Evolutionary conservation across 1,140 invertebrate species (phyloP).

Genomic region (Pristionchus pacificus): DNA sequence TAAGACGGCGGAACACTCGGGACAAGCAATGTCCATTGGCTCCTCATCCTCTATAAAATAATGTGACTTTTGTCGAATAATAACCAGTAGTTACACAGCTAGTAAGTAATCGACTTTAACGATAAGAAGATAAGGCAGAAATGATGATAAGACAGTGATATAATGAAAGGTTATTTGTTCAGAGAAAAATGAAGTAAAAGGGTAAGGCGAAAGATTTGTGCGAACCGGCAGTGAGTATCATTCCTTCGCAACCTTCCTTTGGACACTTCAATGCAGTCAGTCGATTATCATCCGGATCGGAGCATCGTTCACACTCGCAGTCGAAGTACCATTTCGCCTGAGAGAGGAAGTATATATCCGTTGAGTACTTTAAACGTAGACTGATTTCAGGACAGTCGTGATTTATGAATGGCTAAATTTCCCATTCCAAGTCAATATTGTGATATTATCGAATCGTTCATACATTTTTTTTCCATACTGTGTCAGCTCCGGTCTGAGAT

Average conservation of each 20-base stretch:
- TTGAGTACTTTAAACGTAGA: no score
- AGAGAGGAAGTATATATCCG: no score
- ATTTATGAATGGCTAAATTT: no score
- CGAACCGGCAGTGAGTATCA: conserved; percentile 25
- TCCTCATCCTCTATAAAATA: conserved; percentile 29
- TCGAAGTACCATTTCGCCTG: conserved; percentile 46
- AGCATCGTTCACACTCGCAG: conserved; percentile 41
- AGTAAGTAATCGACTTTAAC: background rate
- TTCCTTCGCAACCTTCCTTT: conserved; percentile 39
- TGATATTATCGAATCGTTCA: no score
- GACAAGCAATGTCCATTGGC: conserved; percentile 31
- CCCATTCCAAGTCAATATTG: no score
- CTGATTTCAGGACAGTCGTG: no score
- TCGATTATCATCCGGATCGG: conserved; percentile 40
- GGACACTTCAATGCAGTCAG: conserved; percentile 38
- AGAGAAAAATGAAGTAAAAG: no score
- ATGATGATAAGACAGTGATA: no score
- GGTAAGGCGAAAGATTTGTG: background rate
- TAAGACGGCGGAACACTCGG: conserved; percentile 30
- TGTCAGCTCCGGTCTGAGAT: no score
- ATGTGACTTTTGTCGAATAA: conserved; percentile 6
- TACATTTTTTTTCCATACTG: no score
- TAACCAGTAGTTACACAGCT: background rate
- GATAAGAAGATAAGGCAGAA: conserved; percentile 3
- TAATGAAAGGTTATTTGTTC: no score